phyloP scores from a whole-genome alignment of 2,888 invertebrate species.

The Chrysolina haemoptera region DNA sequence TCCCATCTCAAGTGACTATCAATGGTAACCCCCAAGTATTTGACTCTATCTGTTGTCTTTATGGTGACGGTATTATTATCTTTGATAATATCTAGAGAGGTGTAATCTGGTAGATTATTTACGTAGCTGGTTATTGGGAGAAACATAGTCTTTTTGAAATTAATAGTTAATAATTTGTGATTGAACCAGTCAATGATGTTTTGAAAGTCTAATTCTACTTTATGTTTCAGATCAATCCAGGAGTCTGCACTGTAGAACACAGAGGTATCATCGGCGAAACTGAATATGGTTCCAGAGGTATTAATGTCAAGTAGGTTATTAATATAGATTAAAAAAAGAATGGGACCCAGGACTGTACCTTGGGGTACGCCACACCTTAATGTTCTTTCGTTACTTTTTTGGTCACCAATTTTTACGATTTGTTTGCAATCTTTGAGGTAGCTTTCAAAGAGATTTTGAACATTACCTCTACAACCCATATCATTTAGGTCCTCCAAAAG shows the following conservation, averaged over 20 bases:
- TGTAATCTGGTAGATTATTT: not conserved
- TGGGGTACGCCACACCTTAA: not conserved
- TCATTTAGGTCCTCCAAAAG: too few relatives aligned
- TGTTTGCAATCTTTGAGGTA: too few relatives aligned
- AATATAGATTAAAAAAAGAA: not conserved
- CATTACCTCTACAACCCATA: too few relatives aligned
- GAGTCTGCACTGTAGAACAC: not conserved
- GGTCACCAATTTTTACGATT: too few relatives aligned
- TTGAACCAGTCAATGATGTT: not conserved
- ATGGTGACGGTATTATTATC: not conserved
- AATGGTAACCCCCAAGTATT: not conserved
- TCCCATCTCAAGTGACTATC: too few relatives aligned
- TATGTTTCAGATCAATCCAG: not conserved
- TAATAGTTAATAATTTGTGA: not conserved
- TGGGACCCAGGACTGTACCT: not conserved
- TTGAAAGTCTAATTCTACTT: conserved; percentile 2
- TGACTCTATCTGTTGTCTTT: not conserved
- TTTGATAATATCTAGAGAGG: not conserved
- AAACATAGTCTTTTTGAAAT: not conserved
- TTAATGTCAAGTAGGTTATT: not conserved
- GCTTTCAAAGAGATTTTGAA: too few relatives aligned
- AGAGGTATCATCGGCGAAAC: conserved; percentile 1
- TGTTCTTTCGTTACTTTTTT: not conserved
- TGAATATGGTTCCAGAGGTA: conserved; percentile 1
- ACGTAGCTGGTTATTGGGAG: conserved; percentile 4